Base-by-base conservation (phyloP, 2,888 invertebrate genomes). In the Germaria angustata region DNA sequence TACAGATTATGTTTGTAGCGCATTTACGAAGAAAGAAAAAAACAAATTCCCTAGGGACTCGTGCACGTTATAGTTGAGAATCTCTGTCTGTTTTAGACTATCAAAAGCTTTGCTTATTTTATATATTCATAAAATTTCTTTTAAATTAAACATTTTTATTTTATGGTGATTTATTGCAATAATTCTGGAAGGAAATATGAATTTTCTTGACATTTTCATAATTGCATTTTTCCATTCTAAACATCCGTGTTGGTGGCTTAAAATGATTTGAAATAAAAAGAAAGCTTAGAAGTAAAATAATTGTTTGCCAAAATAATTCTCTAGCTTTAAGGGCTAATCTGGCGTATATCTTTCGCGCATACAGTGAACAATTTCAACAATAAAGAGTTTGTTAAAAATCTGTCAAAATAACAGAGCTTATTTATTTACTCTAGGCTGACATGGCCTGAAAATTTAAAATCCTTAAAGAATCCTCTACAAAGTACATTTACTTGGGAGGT, bases 181-280 rank as follows among this genome's bases (percentile, higher is more conserved):
- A 41, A n/a, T 57, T 34, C 9, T 44, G 3, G 4, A 9, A 53
- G 0, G n/a, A 17, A 51, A 41, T n/a, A 20, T 13, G 1, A 41
- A 20, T 8, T 17, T 28, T 71, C 41, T 65, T 75, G 73, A 65
- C 55, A 44, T 44, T 55, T 65, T 55, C 22, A n/a, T 75, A 75
- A 75, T 75, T 75, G 63, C 53, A 44, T 61, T 65, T 63, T 39
- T 22, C 22, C 13, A 34, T 41, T 41, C 7, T 44, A 53, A 53
- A 65, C 65, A 65, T 65, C 34, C 17, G 65, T 65, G 65, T 75
- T 75, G 73, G 65, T 55, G 73, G 63, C 3, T 55, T 17, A 41
- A 51, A 41, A 17, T 53, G 41, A 72, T 53, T n/a, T 72, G 49
- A 61, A 61, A 11, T 22, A n/a, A 55, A 57, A 15, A 24, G 36